Evolutionary conservation across 1,140 invertebrate genomes (phyloP), one percentile per base, ranked within the genome.

Genomic region (Drosophila jambulina): DNA sequence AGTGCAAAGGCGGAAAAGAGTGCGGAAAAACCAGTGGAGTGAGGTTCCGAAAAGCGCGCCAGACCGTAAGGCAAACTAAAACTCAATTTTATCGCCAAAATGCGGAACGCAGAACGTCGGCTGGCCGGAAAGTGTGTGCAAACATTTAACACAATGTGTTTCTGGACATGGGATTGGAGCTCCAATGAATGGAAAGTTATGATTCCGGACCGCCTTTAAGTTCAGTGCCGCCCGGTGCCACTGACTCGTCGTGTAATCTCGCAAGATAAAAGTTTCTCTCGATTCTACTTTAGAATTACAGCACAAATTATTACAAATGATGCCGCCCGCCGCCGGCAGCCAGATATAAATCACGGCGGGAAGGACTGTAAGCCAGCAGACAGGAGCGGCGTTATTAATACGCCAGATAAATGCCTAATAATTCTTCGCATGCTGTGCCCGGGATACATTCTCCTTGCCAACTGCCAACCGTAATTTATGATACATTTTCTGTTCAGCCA

Each of bases 271-370:
- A 75, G 63, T 67, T 82, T 51, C 53, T 75, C 64, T 53, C 42
- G 65, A 62, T 51, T 82, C 32, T 82, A 71, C 58, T 79, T 82
- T 72, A 71, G 72, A 75, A 75, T 80, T 87, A 78, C 57, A 75
- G 36, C 64, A 80, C 84, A 87, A 87, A 87, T 87, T 84, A 88
- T 88, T 84, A 87, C 84, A 88, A 87, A 87, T 84, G 80, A 87
- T 80, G 77, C 58, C 70, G 45, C 72, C 80, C 69, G 64, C 80
- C 74, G 61, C 45, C 64, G 80, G 80, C 84, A 60, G 58, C 51
- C 56, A 54, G 62, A 83, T 79, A 87, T 87, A 87, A 87, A 87
- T 87, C 84, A 88, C 78, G 62, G 29, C 29, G 46, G 72, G 59
- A 69, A 27, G 25, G 67, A 57, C 58, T 61, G 48, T 21, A 57